Evolutionary conservation across 1,140 invertebrate genomes (phyloP).

Genomic region (Pseudoatta argentina): DNA sequence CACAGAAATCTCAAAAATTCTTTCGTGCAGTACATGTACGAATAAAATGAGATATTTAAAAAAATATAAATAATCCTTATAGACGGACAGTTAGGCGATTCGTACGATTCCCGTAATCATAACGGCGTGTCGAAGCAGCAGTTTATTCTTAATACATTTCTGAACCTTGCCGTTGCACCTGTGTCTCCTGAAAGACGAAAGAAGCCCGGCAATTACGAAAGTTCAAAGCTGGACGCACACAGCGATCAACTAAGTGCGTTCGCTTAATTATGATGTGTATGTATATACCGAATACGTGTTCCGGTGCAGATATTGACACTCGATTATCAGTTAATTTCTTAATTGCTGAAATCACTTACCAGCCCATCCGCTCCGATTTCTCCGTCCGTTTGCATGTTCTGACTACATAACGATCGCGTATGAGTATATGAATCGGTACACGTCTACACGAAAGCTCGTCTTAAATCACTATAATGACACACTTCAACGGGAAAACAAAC

Average conservation of each 20-base stretch:
- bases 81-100: neutral
- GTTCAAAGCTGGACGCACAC: constrained; percentile 32
- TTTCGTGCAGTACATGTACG: neutral
- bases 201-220: constrained; percentile 67
- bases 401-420: constrained; percentile 36
- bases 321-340: constrained; percentile 68
- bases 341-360: constrained; percentile 66
- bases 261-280: constrained; percentile 27
- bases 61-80: neutral
- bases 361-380: constrained; percentile 25
- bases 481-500: constrained; percentile 24
- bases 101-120: constrained; percentile 12
- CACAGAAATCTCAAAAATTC: neutral
- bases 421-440: neutral
- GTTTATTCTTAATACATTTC: constrained; percentile 68
- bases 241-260: constrained; percentile 15
- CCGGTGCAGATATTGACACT: constrained; percentile 37
- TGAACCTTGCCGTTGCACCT: constrained; percentile 66
- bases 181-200: constrained; percentile 68
- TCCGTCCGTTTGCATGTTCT: constrained; percentile 42
- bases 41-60: neutral
- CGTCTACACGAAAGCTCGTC: constrained; percentile 41
- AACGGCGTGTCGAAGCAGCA: constrained; percentile 39
- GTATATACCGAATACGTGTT: constrained; percentile 5
- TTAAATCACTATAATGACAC: constrained; percentile 35